Evolutionary conservation across 2,888 invertebrate genomes (phyloP).

Genomic region (Pyrochroa serraticornis): DNA sequence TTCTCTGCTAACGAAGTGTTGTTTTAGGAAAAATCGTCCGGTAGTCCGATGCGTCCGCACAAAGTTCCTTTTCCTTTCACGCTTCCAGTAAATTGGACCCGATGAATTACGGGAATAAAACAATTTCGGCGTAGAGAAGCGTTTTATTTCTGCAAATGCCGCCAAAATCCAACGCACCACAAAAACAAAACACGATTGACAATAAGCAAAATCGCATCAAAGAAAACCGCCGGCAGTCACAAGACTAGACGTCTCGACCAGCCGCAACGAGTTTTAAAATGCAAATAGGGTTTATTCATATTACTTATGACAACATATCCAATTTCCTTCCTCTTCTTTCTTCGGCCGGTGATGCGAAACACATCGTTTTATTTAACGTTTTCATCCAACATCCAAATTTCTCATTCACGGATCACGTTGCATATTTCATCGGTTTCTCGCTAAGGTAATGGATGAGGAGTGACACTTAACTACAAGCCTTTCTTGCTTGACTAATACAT

Average conservation of each 20-base stretch:
- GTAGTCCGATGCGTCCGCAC: too few relatives aligned
- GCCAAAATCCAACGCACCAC: neutral
- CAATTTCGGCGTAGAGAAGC: too few relatives aligned
- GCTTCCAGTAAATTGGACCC: too few relatives aligned
- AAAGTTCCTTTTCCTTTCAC: too few relatives aligned
- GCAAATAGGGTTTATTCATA: constrained; percentile 21
- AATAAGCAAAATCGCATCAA: constrained; percentile 12
- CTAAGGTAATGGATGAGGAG: neutral
- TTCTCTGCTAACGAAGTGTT: constrained; percentile 20
- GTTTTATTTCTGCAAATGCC: too few relatives aligned
- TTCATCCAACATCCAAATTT: constrained; percentile 12
- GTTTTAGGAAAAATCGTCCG: constrained; percentile 5
- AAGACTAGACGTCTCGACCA: constrained; percentile 19
- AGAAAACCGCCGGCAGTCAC: neutral
- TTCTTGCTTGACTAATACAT: constrained; percentile 12
- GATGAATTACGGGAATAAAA: too few relatives aligned
- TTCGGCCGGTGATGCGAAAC: constrained; percentile 13
- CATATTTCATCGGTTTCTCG: neutral
- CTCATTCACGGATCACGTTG: neutral
- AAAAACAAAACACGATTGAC: constrained; percentile 1
- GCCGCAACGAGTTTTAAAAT: constrained; percentile 20
- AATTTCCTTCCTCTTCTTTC: constrained; percentile 22
- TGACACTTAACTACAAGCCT: neutral
- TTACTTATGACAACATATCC: constrained; percentile 21
- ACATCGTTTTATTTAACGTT: constrained; percentile 5